phyloP scores from a whole-genome alignment of 1,140 invertebrate genomes.

The Apis florea region DNA sequence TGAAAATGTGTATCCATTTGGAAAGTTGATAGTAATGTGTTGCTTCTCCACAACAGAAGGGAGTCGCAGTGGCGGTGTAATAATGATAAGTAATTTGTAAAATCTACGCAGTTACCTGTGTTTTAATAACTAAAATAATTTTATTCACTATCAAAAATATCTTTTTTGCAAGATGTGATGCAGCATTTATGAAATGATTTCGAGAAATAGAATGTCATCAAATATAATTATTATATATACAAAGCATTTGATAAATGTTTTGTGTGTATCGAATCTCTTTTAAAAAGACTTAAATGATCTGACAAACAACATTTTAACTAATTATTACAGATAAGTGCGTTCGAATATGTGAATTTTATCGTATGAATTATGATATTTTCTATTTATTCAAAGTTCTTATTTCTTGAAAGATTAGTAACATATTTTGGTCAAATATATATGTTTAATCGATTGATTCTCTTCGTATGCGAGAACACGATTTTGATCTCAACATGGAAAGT shows the following conservation, averaged over 20 bases:
- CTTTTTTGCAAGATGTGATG: conserved; percentile 10
- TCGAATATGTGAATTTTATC: conserved; percentile 28
- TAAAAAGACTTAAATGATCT: conserved; percentile 1
- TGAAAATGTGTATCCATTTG: background rate
- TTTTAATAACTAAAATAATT: conserved; percentile 44
- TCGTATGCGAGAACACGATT: conserved; percentile 20
- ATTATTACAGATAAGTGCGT: conserved; percentile 31
- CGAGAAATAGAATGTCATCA: background rate
- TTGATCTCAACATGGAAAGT: conserved; percentile 51
- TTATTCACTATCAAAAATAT: conserved; percentile 31
- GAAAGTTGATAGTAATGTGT: background rate
- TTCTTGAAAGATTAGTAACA: background rate
- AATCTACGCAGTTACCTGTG: conserved; percentile 48
- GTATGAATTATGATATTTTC: conserved; percentile 42
- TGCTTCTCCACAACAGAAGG: background rate
- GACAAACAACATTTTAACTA: conserved; percentile 21
- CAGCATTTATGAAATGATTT: conserved; percentile 37
- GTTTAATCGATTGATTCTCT: conserved; percentile 31
- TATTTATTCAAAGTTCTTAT: conserved; percentile 27
- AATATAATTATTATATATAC: background rate
- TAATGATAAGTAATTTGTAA: conserved; percentile 12
- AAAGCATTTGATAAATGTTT: conserved; percentile 28
- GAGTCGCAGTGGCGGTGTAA: background rate
- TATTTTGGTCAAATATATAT: conserved; percentile 15
- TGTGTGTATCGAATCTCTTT: background rate